Evolutionary conservation across 2,797 vertebrate genomes (phyloP).

Genomic region (Coracias cyanogaster): DNA sequence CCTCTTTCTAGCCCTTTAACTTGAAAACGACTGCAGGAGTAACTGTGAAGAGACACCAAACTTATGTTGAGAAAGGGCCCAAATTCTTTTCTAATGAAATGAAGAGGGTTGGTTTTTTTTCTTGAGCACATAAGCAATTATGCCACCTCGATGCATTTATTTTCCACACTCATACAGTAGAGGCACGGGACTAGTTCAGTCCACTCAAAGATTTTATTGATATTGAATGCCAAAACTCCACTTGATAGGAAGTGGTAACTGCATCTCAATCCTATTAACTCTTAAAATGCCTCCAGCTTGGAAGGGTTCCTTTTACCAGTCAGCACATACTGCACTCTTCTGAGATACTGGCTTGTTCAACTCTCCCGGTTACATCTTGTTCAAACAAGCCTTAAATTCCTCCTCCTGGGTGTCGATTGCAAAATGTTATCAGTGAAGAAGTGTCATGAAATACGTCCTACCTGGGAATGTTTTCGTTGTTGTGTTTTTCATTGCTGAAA

Average conservation of each 20-base stretch:
- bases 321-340: background rate
- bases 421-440: background rate
- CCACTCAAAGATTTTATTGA: background rate
- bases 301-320: background rate
- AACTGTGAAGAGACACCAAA: background rate
- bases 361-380: background rate
- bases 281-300: background rate
- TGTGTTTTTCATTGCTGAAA: background rate
- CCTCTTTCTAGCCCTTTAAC: background rate
- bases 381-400: background rate
- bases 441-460: background rate
- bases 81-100: background rate
- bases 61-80: background rate
- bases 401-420: background rate
- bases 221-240: background rate
- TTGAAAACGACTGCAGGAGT: background rate
- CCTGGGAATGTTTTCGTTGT: background rate
- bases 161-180: background rate
- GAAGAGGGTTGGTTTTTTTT: background rate
- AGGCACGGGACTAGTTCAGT: background rate
- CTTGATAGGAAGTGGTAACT: background rate
- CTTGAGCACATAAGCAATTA: background rate
- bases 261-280: background rate
- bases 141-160: background rate
- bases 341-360: background rate